Conservation (phyloP, 2,888 invertebrate genomes). For the Asteroscopus sphinx region DNA sequence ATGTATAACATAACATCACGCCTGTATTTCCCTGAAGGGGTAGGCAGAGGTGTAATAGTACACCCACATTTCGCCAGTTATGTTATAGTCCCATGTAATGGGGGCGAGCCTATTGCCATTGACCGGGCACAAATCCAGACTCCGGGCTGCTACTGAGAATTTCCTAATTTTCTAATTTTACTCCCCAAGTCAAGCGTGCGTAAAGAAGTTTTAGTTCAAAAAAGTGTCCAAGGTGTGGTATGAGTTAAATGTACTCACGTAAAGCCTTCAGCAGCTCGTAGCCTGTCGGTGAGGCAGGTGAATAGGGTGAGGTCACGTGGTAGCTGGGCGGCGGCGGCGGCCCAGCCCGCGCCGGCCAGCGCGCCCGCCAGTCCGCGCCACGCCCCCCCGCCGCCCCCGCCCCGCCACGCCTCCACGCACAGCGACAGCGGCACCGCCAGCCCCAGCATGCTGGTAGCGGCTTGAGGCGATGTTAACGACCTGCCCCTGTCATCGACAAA, state of each 20-base stretch:
- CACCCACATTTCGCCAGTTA: no score
- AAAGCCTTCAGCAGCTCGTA: conserved; percentile 73
- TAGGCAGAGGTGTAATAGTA: no score
- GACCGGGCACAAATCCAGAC: no score
- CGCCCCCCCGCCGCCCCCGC: conserved; percentile 84
- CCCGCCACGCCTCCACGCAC: conserved; percentile 91
- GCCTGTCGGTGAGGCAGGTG: conserved; percentile 63
- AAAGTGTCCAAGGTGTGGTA: no score
- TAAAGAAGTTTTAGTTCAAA: no score
- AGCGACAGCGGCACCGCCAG: conserved; percentile 97
- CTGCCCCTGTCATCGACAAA: conserved; percentile 95
- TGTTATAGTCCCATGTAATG: no score
- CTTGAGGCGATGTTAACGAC: conserved; percentile 96
- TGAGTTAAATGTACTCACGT: conserved; percentile 65
- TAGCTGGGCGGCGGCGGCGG: conserved; percentile 70
- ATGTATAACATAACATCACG: no score
- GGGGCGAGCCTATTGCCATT: no score
- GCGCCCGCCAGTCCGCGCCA: conserved; percentile 61
- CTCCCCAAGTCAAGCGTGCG: no score
- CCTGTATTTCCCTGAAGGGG: no score
- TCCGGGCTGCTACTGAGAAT: no score
- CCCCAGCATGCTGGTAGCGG: conserved; percentile 96
- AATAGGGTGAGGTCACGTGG: conserved; percentile 53
- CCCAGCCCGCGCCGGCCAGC: conserved; percentile 73
- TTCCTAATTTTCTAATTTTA: no score